phyloP scores from a whole-genome alignment of 2,888 invertebrate genomes.

The Rugalucina vietnamica region DNA sequence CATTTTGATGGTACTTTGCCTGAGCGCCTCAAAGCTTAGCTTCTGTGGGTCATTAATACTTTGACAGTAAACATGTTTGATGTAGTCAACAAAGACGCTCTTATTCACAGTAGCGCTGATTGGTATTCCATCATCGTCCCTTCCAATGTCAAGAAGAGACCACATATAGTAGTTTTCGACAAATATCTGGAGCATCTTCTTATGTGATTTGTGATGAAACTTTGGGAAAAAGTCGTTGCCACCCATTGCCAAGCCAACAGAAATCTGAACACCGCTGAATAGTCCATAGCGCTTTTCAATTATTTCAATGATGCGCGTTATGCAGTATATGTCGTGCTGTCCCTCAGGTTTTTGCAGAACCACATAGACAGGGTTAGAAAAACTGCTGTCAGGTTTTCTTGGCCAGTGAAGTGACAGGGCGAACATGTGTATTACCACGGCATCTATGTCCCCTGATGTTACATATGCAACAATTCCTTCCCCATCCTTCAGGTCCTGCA shows the following conservation, averaged over 20 bases:
- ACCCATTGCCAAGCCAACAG: conserved; percentile 22
- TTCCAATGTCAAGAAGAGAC: background rate
- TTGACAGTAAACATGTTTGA: background rate
- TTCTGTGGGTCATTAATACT: background rate
- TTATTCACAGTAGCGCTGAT: background rate
- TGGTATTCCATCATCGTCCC: background rate
- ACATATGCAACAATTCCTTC: conserved; percentile 21
- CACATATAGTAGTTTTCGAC: background rate
- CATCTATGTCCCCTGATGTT: conserved; percentile 50
- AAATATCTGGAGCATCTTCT: background rate
- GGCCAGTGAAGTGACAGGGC: conserved; percentile 35
- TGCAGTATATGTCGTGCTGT: conserved; percentile 30
- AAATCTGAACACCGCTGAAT: background rate
- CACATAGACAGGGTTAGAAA: conserved; percentile 29
- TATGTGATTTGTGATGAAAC: conserved; percentile 28
- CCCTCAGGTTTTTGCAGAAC: conserved; percentile 28
- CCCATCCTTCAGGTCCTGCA: background rate
- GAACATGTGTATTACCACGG: conserved; percentile 37
- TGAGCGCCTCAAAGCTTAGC: background rate
- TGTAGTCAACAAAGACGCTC: background rate
- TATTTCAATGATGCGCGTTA: conserved; percentile 22
- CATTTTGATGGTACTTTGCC: background rate
- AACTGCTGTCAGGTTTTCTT: conserved; percentile 19
- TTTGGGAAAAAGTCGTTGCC: conserved; percentile 44
- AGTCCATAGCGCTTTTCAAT: conserved; percentile 11